Base-by-base conservation (phyloP, 2,113 vertebrate genomes). In the Bujurquina vittata region DNA sequence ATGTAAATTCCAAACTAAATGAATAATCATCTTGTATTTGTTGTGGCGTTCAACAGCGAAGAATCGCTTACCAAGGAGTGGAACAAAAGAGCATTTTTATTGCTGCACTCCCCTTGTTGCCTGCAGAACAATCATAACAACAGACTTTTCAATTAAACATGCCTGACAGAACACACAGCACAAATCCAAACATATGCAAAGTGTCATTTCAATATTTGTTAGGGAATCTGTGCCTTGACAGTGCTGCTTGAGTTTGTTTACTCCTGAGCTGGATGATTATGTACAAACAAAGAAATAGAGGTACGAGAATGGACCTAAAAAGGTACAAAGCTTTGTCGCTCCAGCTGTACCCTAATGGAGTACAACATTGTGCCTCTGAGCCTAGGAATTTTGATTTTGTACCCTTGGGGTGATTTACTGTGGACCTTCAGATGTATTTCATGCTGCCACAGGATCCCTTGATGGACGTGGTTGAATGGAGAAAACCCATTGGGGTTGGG, bases 201-300 rank as follows among this genome's bases (percentile, higher is more conserved):
- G 20, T 43, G 37, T 57, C 40, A 62, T 61, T 22, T 67, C 57
- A 57, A 17, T 67, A 58, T 33, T 79, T n/a, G 11, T 80, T 46
- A 23, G 67, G 52, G 33, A 87, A 35, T 62, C 63, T 60, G 33
- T 76, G 74, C 49, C 49, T 52, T 7, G 49, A 52, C 6, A 7
- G 17, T 18, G 17, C 49, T 52, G 49, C 49, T 52, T 18, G 49
- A 52, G 54, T 59, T 82, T 59, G 72, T 79, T 89, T 85, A 31
- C 57, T 73, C 83, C 84, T 3, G 33, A 80, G 83, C 86, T 73
- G 40, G 14, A 87, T 74, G 79, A 86, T 62, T 67, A 89, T 52
- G 83, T n/a, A n/a, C n/a, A n/a, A n/a, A n/a, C n/a, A n/a, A n/a
- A n/a, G n/a, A n/a, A n/a, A n/a, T n/a, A n/a, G n/a, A n/a, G n/a